Conservation (phyloP, 2,888 invertebrate genomes). For the Gibbula magus region DNA sequence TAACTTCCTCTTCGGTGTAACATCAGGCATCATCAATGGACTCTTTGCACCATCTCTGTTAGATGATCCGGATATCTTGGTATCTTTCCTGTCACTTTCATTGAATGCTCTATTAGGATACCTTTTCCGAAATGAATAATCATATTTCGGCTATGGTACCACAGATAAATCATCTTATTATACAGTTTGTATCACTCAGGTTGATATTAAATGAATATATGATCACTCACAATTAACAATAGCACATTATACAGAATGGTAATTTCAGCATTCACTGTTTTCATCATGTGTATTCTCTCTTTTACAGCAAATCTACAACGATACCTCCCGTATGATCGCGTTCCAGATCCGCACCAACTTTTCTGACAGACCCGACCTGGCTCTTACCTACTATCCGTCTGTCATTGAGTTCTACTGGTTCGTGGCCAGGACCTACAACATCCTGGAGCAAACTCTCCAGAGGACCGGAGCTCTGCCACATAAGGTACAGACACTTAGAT, state of each 20-base stretch:
- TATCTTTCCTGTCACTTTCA: background rate
- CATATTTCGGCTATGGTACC: no score
- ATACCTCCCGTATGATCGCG: constrained; percentile 54
- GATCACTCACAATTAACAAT: no score
- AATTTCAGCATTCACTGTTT: no score
- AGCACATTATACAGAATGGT: no score
- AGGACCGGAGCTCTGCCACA: constrained; percentile 47
- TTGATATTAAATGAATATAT: no score
- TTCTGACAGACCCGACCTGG: constrained; percentile 54
- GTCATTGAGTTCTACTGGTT: constrained; percentile 64
- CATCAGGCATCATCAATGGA: constrained; percentile 56
- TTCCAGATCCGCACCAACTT: constrained; percentile 53
- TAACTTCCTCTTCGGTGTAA: constrained; percentile 62
- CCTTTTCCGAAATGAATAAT: no score
- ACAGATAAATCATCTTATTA: no score
- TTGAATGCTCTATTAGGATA: no score
- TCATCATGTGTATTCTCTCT: no score
- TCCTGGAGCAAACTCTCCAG: constrained; percentile 45
- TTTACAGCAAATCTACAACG: constrained; percentile 59
- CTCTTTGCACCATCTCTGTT: constrained; percentile 49
- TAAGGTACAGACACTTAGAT: constrained; percentile 39
- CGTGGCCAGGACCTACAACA: constrained; percentile 50
- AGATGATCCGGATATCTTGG: constrained; percentile 56
- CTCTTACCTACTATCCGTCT: constrained; percentile 63
- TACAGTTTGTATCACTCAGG: no score